Evolutionary conservation across 2,888 invertebrate species (phyloP).

Genomic region (Acronicta aceris): DNA sequence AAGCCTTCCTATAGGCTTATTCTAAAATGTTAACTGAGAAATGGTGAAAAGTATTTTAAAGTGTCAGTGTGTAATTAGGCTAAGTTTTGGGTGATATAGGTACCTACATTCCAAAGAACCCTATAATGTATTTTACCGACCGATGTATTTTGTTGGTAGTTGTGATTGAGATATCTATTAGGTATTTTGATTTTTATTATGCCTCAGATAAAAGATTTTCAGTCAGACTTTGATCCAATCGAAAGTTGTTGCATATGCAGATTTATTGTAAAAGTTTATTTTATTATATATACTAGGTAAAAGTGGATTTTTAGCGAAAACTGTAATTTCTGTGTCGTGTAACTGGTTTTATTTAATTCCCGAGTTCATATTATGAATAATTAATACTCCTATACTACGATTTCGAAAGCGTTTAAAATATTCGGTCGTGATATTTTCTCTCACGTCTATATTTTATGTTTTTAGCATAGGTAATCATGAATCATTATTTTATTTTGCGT

Average conservation of each 20-base stretch:
- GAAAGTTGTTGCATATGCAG: constrained; percentile 49
- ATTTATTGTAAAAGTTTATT: constrained; percentile 45
- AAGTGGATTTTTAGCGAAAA: constrained; percentile 60
- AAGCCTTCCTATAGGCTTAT: too few species aligned
- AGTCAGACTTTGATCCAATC: constrained; percentile 18
- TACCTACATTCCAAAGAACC: too few species aligned
- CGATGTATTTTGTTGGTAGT: too few species aligned
- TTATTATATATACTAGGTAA: constrained; percentile 54
- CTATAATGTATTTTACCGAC: too few species aligned
- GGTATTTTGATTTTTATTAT: too few species aligned
- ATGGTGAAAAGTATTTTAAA: too few species aligned
- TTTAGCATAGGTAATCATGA: constrained; percentile 44
- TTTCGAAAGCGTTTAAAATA: constrained; percentile 64
- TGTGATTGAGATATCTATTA: too few species aligned
- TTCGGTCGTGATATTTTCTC: constrained; percentile 61
- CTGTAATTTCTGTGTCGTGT: constrained; percentile 53
- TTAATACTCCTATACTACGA: constrained; percentile 57
- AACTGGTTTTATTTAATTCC: constrained; percentile 61
- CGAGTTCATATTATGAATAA: constrained; percentile 65
- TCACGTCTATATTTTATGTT: constrained; percentile 41
- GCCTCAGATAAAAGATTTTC: too few species aligned
- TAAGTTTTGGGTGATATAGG: too few species aligned
- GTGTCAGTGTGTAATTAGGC: too few species aligned
- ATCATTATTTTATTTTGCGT: constrained; percentile 29
- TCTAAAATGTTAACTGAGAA: too few species aligned